A percentile compares a stretch with the other conserved stretches of the same genome.
These are phyloP conservation scores for Seladonia tumulorum DNA, from an alignment of 2,888 invertebrate species.

Conservation along the genomic window DNA sequence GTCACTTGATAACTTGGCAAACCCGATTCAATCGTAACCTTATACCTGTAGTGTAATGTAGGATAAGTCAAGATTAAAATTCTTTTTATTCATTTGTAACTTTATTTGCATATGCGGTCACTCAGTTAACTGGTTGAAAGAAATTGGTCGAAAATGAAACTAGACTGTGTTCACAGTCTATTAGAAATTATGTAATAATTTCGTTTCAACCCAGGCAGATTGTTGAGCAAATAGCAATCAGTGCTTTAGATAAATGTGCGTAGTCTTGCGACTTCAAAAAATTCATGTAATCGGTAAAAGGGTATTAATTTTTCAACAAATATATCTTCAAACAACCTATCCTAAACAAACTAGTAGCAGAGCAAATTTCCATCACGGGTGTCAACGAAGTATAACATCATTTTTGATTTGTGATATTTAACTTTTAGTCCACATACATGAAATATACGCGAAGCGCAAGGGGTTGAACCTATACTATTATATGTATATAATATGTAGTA, in stretches of 20 bases:
- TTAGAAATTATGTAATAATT: background rate
- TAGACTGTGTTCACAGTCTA: background rate
- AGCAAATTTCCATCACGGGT: background rate
- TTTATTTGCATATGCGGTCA: background rate
- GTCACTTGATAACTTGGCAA: background rate
- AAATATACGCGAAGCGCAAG: conserved; percentile 26
- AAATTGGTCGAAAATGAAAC: background rate
- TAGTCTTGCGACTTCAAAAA: background rate
- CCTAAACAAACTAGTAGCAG: background rate
- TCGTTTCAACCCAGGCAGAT: background rate
- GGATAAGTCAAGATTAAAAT: background rate
- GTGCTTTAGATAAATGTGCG: background rate
- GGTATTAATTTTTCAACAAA: background rate
- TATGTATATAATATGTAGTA: conserved; percentile 11
- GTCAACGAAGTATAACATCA: background rate
- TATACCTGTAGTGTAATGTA: background rate
- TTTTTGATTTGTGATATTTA: conserved; percentile 7
- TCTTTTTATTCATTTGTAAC: background rate
- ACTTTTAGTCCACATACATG: background rate
- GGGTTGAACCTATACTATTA: conserved; percentile 33
- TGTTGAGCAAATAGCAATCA: background rate
- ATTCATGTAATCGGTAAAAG: background rate
- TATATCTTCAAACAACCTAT: background rate
- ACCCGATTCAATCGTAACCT: background rate
- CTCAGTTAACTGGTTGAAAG: background rate